Evolutionary conservation across 2,888 invertebrate species (phyloP).

Genomic region (Eumerus sabulonum): DNA sequence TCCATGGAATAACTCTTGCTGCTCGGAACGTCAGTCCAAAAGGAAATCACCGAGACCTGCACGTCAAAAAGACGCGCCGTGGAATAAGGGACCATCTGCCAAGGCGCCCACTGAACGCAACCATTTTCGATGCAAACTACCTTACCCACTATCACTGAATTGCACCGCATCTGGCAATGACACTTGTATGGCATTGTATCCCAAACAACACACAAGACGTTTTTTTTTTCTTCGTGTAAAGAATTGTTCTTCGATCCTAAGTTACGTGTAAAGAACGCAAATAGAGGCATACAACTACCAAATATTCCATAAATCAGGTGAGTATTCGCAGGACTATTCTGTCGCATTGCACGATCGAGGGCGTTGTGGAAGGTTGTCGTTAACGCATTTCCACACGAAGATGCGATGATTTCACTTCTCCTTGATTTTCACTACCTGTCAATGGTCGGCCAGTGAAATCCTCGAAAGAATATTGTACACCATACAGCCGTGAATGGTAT

Average conservation of each 20-base stretch:
- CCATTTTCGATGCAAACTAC: constrained; percentile 32
- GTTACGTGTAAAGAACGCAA: constrained; percentile 41
- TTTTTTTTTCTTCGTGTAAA: too few relatives aligned
- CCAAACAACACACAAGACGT: constrained; percentile 67
- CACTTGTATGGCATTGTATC: constrained; percentile 63
- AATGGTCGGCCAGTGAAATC: constrained; percentile 19
- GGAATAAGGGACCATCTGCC: neutral
- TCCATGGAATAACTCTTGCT: too few relatives aligned
- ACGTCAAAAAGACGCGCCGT: too few relatives aligned
- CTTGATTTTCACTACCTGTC: constrained; percentile 69
- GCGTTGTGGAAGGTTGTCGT: constrained; percentile 41
- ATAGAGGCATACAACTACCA: constrained; percentile 28
- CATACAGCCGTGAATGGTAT: constrained; percentile 44
- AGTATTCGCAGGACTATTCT: constrained; percentile 16
- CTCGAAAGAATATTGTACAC: constrained; percentile 42
- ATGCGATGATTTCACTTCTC: constrained; percentile 77
- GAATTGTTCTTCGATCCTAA: constrained; percentile 53
- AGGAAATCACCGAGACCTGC: too few relatives aligned
- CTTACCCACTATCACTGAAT: neutral
- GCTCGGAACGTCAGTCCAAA: too few relatives aligned
- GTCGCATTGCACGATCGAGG: constrained; percentile 16
- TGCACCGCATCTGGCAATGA: constrained; percentile 63
- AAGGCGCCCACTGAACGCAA: constrained; percentile 1
- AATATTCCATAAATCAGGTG: constrained; percentile 51
- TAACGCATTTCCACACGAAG: constrained; percentile 64